These are phyloP conservation scores for Atherinomorus stipes DNA, from an alignment of 2,113 vertebrate species.

Conservation along the genomic window DNA sequence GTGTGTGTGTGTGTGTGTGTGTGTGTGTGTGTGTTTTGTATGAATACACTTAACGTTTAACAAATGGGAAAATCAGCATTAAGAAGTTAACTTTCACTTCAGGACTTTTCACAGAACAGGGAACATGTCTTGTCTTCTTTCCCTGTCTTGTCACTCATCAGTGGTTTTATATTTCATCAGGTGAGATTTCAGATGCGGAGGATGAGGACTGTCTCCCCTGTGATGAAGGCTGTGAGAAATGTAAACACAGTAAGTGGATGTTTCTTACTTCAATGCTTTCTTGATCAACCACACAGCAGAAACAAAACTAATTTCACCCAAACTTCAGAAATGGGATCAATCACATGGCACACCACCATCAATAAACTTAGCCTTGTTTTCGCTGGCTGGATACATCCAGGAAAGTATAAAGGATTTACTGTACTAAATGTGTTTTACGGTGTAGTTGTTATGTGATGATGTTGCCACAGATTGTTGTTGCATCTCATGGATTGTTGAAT, in stretches of 20 bases:
- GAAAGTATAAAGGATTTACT: not conserved
- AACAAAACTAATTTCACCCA: not conserved
- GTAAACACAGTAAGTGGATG: conserved; percentile 83
- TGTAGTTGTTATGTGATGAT: conserved; percentile 2
- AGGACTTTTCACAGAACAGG: not conserved
- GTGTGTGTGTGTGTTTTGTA: too few relatives aligned
- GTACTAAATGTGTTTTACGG: not conserved
- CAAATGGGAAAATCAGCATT: not conserved
- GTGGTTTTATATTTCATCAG: conserved; percentile 67
- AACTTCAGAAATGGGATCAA: not conserved
- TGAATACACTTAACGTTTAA: not conserved
- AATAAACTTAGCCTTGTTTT: too few relatives aligned
- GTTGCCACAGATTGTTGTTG: conserved; percentile 2
- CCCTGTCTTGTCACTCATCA: not conserved
- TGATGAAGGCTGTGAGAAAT: conserved; percentile 89
- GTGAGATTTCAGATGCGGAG: conserved; percentile 81
- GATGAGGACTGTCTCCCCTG: conserved; percentile 85
- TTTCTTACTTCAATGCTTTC: not conserved
- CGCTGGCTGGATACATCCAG: not conserved
- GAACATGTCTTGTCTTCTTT: not conserved
- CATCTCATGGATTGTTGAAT: conserved; percentile 15
- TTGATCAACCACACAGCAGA: not conserved
- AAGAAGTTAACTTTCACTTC: not conserved
- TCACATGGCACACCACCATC: not conserved
- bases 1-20: too few relatives aligned